Percentiles rank a stretch among this genome's conserved stretches.
Evolutionary conservation across 2,797 vertebrate species (phyloP).

Genomic region (Anguilla megastoma): DNA sequence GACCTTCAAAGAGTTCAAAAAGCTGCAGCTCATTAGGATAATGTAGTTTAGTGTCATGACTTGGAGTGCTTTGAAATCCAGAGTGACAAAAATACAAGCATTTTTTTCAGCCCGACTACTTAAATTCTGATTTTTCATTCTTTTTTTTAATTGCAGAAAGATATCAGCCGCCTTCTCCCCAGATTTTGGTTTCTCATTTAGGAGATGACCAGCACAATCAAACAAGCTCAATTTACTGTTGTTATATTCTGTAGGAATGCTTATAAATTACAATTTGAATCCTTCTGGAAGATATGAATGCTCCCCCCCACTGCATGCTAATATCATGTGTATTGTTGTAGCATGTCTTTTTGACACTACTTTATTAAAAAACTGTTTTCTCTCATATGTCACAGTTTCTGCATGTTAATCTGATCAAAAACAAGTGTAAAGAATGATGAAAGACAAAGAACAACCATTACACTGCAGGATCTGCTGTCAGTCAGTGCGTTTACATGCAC

Average conservation of each 20-base stretch:
- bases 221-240: background rate
- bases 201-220: background rate
- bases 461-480: conserved; percentile 8
- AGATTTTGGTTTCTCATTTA: background rate
- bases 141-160: background rate
- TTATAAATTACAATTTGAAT: background rate
- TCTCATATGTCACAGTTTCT: background rate
- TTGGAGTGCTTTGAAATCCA: background rate
- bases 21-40: background rate
- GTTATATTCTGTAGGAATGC: conserved; percentile 11
- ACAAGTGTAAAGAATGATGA: conserved; percentile 9
- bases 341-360: conserved; percentile 24
- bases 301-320: conserved; percentile 37
- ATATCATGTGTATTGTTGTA: conserved; percentile 50
- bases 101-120: background rate
- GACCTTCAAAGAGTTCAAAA: conserved; percentile 13
- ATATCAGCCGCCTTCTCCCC: background rate
- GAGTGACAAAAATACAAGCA: background rate
- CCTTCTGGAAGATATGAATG: background rate
- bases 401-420: conserved; percentile 24
- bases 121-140: background rate
- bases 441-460: conserved; percentile 4
- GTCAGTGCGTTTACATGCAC: too few relatives aligned
- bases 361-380: conserved; percentile 27
- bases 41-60: background rate